Evolutionary conservation across 2,797 vertebrate species (phyloP).

Genomic region (Spinibarbus caldwelli): DNA sequence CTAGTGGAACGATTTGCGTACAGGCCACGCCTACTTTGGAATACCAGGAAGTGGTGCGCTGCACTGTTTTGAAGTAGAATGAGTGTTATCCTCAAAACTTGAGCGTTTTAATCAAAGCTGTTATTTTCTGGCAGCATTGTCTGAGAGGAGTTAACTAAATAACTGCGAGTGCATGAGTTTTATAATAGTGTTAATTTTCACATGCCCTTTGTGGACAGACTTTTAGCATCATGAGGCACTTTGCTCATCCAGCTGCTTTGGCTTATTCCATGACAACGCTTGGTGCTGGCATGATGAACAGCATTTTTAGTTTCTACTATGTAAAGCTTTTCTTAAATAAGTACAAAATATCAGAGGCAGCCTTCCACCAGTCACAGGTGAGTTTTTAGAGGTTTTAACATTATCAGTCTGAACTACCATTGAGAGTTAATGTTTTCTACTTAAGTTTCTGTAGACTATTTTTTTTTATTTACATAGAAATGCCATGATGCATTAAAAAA

Average conservation of each 20-base stretch:
- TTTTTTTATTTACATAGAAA: neutral
- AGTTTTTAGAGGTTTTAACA: neutral
- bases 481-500: neutral
- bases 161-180: neutral
- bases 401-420: neutral
- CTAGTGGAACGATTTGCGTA: slow-evolving; percentile 6
- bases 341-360: slow-evolving; percentile 86
- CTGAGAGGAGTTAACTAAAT: neutral
- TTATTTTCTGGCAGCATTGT: neutral
- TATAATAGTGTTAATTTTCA: too few species aligned
- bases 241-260: slow-evolving; percentile 74
- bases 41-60: slow-evolving; percentile 23
- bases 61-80: neutral
- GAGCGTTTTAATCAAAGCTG: neutral
- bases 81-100: neutral
- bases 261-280: slow-evolving; percentile 90
- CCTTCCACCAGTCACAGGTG: slow-evolving; percentile 90
- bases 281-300: slow-evolving; percentile 89
- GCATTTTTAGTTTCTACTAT: slow-evolving; percentile 92
- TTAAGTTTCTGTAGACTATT: neutral
- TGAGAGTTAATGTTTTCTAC: neutral
- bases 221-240: slow-evolving; percentile 20
- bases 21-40: slow-evolving; percentile 9
- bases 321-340: slow-evolving; percentile 91
- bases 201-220: neutral